A percentile compares a stretch with the other conserved stretches of the same genome.
phyloP scores from a whole-genome alignment of 2,888 invertebrate species.

The Ganaspis brasiliensis region DNA sequence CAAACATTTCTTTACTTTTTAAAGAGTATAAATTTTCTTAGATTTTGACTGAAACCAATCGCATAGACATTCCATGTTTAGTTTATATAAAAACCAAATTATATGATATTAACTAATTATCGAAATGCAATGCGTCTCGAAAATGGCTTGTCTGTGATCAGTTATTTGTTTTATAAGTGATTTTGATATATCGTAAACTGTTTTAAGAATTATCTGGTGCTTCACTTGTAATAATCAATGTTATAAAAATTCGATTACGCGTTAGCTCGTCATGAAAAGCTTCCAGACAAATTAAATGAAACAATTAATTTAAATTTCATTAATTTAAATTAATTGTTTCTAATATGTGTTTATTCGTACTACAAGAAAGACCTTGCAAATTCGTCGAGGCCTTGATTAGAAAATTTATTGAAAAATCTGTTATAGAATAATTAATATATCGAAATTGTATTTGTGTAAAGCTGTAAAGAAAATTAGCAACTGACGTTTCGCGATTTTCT shows the following conservation, averaged over 20 bases:
- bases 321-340: not conserved
- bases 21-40: too few relatives aligned
- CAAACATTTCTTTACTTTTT: too few relatives aligned
- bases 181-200: conserved; percentile 1
- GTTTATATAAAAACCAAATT: not conserved
- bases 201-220: conserved; percentile 11
- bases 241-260: not conserved
- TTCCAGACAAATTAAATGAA: not conserved
- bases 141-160: conserved; percentile 35
- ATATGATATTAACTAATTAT: conserved; percentile 8
- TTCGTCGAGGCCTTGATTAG: conserved; percentile 26
- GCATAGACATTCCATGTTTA: conserved; percentile 32
- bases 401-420: not conserved
- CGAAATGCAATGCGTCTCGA: not conserved
- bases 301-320: too few relatives aligned
- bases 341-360: conserved; percentile 13
- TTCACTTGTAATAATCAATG: not conserved
- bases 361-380: conserved; percentile 21
- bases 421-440: conserved; percentile 30
- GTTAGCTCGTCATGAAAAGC: not conserved
- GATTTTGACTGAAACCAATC: conserved; percentile 2
- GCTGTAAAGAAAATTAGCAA: too few relatives aligned
- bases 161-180: conserved; percentile 20
- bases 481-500: not conserved
- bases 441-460: conserved; percentile 12